phyloP scores from a whole-genome alignment of 2,797 vertebrate genomes.

The Lagorchestes hirsutus region DNA sequence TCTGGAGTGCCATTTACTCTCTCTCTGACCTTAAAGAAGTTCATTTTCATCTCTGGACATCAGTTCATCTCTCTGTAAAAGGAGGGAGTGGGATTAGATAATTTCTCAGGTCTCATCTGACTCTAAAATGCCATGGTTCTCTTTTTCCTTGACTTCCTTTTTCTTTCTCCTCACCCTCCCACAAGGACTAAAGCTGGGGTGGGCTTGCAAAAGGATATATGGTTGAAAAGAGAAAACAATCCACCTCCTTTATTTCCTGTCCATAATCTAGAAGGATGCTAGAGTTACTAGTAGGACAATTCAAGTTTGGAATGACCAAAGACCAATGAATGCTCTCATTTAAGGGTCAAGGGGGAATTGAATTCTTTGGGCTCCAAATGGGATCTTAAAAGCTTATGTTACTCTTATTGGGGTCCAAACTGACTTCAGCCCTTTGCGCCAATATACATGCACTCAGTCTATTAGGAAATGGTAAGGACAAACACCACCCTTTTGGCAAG shows the following conservation, averaged over 20 bases:
- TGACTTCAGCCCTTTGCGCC: neutral
- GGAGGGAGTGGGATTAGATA: neutral
- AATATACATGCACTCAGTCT: neutral
- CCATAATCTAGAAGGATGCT: neutral
- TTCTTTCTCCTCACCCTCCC: neutral
- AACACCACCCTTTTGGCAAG: conserved; percentile 23
- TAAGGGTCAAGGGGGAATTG: neutral
- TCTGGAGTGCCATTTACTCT: neutral
- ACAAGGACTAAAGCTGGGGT: neutral
- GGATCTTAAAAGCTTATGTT: neutral
- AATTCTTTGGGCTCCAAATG: neutral
- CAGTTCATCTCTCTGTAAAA: neutral
- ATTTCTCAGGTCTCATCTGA: neutral
- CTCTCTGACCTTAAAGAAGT: neutral
- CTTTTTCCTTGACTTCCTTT: neutral
- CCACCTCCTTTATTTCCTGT: neutral
- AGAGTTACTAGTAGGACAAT: neutral
- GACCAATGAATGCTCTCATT: neutral
- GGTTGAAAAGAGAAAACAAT: neutral
- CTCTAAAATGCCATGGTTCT: neutral
- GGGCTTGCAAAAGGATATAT: neutral
- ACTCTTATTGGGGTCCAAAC: neutral
- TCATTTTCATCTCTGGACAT: neutral
- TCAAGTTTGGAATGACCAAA: neutral
- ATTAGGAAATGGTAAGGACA: neutral